Conservation (phyloP, 2,113 vertebrate species). For the Phyllostomus hastatus region DNA sequence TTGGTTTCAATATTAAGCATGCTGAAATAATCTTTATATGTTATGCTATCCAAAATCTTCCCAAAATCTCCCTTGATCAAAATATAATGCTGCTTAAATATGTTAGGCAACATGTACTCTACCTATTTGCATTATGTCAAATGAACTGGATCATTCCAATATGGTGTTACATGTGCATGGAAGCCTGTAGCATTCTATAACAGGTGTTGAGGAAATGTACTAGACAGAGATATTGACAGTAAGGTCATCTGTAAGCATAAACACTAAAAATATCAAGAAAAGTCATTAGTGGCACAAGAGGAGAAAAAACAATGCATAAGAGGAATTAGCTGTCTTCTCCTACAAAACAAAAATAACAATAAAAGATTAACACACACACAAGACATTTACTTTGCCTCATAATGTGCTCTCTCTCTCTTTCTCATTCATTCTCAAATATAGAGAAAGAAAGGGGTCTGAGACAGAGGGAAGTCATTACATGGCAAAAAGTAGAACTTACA, state of each 20-base stretch:
- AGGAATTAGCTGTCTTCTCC: neutral
- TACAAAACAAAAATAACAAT: neutral
- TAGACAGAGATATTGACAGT: constrained; percentile 73
- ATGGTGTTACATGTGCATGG: constrained; percentile 88
- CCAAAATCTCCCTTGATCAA: constrained; percentile 50
- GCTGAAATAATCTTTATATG: constrained; percentile 66
- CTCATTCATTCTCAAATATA: neutral
- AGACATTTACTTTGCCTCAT: neutral
- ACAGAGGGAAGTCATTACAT: neutral
- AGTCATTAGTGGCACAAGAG: neutral
- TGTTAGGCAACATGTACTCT: constrained; percentile 62
- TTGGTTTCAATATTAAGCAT: constrained; percentile 74
- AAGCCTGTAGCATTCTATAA: constrained; percentile 83
- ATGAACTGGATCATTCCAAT: constrained; percentile 91
- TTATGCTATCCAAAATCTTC: constrained; percentile 34
- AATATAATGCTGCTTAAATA: constrained; percentile 65
- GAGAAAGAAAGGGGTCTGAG: neutral
- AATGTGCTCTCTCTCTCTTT: neutral
- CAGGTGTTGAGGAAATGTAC: constrained; percentile 85
- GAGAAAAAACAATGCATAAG: neutral
- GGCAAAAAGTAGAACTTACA: neutral
- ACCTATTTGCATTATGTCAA: constrained; percentile 86
- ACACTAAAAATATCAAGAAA: constrained; percentile 56
- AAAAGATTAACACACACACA: neutral
- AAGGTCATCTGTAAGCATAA: constrained; percentile 78